A percentile compares a stretch with the other conserved stretches of the same genome.
Conservation (phyloP, 2,888 invertebrate genomes). For the Pristionchus entomophagus region DNA sequence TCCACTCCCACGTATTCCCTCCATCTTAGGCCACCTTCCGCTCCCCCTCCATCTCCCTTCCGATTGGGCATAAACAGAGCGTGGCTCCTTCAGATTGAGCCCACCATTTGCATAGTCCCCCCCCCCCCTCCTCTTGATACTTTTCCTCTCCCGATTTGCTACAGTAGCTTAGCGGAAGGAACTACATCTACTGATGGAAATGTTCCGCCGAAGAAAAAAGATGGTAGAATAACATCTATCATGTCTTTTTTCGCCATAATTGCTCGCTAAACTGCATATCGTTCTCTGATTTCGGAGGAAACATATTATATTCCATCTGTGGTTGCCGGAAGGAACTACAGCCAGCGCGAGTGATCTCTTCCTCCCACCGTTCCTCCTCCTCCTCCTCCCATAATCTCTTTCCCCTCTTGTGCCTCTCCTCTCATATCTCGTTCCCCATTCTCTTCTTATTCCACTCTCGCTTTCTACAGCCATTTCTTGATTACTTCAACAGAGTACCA, state of each 20-base stretch:
- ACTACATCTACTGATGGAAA: conserved; percentile 6
- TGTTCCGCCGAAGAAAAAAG: no score
- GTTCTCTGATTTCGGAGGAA: no score
- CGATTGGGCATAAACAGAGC: conserved; percentile 22
- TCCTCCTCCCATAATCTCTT: conserved; percentile 30
- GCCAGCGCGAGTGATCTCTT: conserved; percentile 20
- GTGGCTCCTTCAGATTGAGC: conserved; percentile 16
- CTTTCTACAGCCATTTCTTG: conserved; percentile 33
- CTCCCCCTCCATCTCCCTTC: not conserved
- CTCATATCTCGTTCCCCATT: conserved; percentile 37
- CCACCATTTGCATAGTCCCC: conserved; percentile 22
- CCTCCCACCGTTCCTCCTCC: not conserved
- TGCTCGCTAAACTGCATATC: no score
- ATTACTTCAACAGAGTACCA: conserved; percentile 17
- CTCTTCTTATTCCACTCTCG: conserved; percentile 40
- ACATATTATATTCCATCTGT: no score
- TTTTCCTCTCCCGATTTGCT: not conserved
- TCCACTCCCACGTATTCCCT: conserved; percentile 22
- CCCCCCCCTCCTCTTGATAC: not conserved
- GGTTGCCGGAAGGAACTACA: conserved; percentile 5
- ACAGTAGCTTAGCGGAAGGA: conserved; percentile 23
- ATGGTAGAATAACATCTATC: no score
- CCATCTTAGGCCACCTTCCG: conserved; percentile 6
- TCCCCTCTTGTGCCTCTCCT: not conserved
- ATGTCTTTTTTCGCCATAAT: no score